Conservation (phyloP, 2,797 vertebrate genomes). For the Serranus cabrilla region DNA sequence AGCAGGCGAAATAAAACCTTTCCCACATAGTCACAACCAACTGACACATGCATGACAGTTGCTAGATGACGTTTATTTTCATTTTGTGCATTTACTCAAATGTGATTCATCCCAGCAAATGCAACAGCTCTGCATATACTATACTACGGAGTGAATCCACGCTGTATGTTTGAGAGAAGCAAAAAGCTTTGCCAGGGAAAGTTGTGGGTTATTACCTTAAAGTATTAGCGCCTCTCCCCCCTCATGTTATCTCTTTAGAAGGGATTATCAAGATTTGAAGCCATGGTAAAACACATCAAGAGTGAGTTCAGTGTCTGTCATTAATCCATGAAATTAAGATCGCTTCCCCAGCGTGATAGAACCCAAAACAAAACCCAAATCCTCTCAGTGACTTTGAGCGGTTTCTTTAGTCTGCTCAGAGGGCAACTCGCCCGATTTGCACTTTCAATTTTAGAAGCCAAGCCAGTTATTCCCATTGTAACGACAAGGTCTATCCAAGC, state of each 20-base stretch:
- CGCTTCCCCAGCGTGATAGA: constrained; percentile 27
- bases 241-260: constrained; percentile 27
- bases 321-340: constrained; percentile 64
- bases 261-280: constrained; percentile 54
- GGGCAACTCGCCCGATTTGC: constrained; percentile 41
- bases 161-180: background rate
- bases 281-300: constrained; percentile 21
- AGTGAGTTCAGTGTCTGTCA: constrained; percentile 17
- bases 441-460: constrained; percentile 34
- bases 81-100: constrained; percentile 11
- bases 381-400: constrained; percentile 39
- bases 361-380: constrained; percentile 53
- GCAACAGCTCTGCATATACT: background rate
- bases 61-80: background rate
- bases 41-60: constrained; percentile 8
- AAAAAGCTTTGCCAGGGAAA: constrained; percentile 9
- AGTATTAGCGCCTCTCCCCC: constrained; percentile 4
- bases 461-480: constrained; percentile 27
- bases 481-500: constrained; percentile 22
- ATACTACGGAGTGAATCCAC: background rate
- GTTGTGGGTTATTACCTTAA: constrained; percentile 17
- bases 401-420: constrained; percentile 20
- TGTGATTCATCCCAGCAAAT: background rate
- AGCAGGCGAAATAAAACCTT: constrained; percentile 52
- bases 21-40: constrained; percentile 49